Conservation (phyloP, 2,797 vertebrate species). For the Sphenopsis melanotis region DNA sequence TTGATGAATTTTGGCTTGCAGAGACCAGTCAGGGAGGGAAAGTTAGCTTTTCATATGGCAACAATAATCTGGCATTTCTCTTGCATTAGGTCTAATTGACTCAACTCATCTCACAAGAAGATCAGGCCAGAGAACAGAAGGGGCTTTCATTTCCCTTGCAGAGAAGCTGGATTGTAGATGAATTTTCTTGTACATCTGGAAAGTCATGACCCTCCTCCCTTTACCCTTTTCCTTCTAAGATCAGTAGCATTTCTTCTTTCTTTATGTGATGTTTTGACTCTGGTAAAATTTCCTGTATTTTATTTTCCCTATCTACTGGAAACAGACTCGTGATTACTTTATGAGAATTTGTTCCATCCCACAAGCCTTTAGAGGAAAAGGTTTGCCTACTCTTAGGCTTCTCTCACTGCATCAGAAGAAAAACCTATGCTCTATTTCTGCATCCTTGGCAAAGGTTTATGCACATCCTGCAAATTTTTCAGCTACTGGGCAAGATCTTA, state of each 20-base stretch:
- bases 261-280: background rate
- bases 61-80: background rate
- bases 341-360: background rate
- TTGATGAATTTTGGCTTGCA: slow-evolving; percentile 7
- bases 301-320: background rate
- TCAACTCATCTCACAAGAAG: background rate
- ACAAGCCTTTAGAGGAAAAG: background rate
- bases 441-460: background rate
- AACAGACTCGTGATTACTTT: background rate
- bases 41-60: background rate
- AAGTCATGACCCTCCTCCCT: background rate
- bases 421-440: background rate
- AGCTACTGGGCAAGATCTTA: background rate
- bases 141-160: background rate
- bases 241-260: background rate
- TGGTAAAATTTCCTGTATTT: background rate
- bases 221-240: background rate
- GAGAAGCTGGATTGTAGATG: background rate
- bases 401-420: background rate
- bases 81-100: background rate
- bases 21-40: background rate
- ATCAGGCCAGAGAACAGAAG: background rate
- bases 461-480: background rate
- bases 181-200: background rate
- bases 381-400: background rate